Base-by-base conservation (phyloP, 2,888 invertebrate genomes). In the Thumatha senex region DNA sequence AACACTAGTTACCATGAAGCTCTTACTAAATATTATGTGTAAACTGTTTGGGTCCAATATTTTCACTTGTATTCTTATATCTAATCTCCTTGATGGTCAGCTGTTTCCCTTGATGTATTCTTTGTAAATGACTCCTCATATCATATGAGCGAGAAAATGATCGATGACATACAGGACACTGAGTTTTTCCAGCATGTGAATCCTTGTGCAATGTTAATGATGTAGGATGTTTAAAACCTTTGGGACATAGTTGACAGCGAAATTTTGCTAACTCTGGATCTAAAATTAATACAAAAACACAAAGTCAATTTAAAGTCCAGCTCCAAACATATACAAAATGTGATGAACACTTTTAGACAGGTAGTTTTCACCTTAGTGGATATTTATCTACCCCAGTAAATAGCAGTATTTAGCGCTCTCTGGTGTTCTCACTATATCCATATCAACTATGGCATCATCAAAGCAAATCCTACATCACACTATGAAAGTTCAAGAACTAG, bases 141-240 rank as follows among this genome's bases (percentile, higher is more conserved):
- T 93, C 93, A 69, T 93, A 93, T 56, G 93, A 93, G 54, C 94
- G 82, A 62, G 93, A 93, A 74, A 94, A 93, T 54, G 93, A 92
- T 58, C 93, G 86, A 60, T 91, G 92, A 65, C 94, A 94, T 46
- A 94, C 92, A 9, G 93, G 93, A 65, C 94, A 94, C 67, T 92
- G 92, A 15, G 94, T 94, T 77, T 93, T 93, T 24, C 94, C 94
- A 46, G 92, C 92, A 65, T 94, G 94, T 40, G 93, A 92, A 74
- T 93, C 93, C 80, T 92, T 93, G 72, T 94, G 94, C 45, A 93
- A 83, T 50, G 93, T 93, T 69, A 94, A 79, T 47, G 94, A 94
- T 59, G 93, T 93, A 12, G 93, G 93, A 78, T 93, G 93, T 73
- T 93, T 93, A 73, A 94, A 94, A 55, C 93, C 93, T 85, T 93